These are phyloP conservation scores for Ginglymostoma cirratum DNA, from an alignment of 2,113 vertebrate species.

Conservation along the genomic window DNA sequence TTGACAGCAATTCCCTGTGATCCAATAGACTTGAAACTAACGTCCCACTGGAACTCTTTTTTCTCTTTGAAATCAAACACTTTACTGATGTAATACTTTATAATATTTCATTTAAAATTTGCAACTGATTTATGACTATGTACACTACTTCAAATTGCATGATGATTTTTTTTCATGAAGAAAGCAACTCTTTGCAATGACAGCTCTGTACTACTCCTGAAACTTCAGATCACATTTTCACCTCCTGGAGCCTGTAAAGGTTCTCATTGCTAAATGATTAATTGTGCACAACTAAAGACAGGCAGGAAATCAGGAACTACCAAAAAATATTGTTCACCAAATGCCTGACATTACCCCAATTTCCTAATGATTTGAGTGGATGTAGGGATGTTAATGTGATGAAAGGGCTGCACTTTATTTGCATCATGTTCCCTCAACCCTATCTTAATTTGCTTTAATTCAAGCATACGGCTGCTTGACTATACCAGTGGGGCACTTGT, in stretches of 20 bases:
- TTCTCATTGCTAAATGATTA: background rate
- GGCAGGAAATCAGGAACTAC: background rate
- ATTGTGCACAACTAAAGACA: background rate
- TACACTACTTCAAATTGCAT: constrained; percentile 9
- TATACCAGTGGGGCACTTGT: background rate
- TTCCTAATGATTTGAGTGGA: too few relatives aligned
- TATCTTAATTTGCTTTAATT: background rate
- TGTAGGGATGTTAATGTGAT: too few relatives aligned
- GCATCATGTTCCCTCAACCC: background rate
- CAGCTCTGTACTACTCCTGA: background rate
- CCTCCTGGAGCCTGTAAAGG: background rate
- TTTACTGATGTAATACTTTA: constrained; percentile 68
- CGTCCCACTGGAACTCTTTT: constrained; percentile 58
- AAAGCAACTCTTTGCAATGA: constrained; percentile 15
- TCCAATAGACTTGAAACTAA: constrained; percentile 62
- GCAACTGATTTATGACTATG: background rate
- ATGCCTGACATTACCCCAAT: background rate
- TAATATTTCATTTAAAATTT: constrained; percentile 62
- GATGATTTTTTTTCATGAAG: background rate
- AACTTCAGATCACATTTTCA: constrained; percentile 9
- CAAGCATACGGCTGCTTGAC: background rate
- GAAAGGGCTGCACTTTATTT: background rate
- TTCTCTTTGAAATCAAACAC: constrained; percentile 69
- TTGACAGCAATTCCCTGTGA: constrained; percentile 74
- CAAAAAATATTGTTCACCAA: background rate